A percentile compares a stretch with the other conserved stretches of the same genome.
phyloP scores from a whole-genome alignment of 2,797 vertebrate genomes.

The Pseudomugil tenellus region DNA sequence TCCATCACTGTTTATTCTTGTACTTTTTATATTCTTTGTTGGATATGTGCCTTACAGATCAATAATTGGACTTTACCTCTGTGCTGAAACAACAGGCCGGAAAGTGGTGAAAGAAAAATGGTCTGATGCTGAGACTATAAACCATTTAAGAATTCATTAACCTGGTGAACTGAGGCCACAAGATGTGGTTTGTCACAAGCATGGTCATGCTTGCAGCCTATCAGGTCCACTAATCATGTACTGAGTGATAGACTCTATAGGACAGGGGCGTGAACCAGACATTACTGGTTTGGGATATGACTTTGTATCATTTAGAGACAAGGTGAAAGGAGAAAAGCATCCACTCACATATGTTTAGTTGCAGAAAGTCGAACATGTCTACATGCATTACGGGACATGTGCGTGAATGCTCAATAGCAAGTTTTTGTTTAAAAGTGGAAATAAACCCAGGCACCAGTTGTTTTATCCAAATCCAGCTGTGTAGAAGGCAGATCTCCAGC shows the following conservation, averaged over 20 bases:
- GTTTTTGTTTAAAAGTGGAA: constrained; percentile 10
- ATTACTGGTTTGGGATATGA: constrained; percentile 33
- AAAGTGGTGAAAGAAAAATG: neutral
- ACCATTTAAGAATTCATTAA: constrained; percentile 28
- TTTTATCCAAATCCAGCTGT: constrained; percentile 48
- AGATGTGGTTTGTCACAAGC: constrained; percentile 31
- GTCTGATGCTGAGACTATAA: constrained; percentile 12
- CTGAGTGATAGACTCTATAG: constrained; percentile 28
- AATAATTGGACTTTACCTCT: constrained; percentile 11
- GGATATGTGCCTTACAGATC: constrained; percentile 5
- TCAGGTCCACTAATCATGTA: constrained; percentile 50
- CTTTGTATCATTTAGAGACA: constrained; percentile 2
- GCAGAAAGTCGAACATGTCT: neutral
- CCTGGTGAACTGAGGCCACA: constrained; percentile 18
- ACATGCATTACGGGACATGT: neutral
- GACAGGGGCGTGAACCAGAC: constrained; percentile 38
- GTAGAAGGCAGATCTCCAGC: constrained; percentile 38
- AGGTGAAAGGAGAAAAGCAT: constrained; percentile 25
- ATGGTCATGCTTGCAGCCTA: constrained; percentile 17
- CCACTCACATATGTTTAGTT: constrained; percentile 1
- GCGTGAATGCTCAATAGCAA: neutral
- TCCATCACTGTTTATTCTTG: neutral
- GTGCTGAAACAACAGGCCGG: constrained; percentile 10
- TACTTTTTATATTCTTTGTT: constrained; percentile 3
- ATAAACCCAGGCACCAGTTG: constrained; percentile 12